Base-by-base conservation (phyloP, 2,888 invertebrate species). In the Itoplectis maculator region DNA sequence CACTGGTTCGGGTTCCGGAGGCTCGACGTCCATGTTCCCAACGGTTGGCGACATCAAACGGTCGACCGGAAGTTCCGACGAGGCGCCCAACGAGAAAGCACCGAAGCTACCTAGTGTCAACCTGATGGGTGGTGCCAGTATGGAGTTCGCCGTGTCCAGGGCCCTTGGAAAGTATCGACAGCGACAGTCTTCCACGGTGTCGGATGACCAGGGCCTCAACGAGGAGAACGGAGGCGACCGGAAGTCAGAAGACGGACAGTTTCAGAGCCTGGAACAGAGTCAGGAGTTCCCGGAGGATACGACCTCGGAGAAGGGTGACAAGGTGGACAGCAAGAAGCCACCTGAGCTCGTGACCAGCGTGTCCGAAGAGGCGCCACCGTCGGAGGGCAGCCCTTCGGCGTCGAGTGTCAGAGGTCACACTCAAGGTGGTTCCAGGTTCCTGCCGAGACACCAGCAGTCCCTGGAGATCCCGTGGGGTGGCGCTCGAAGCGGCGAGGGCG, bases 101-200 rank as follows among this genome's bases (percentile, higher is more conserved):
- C 90, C 93, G 0, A 92, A 93, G 84, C 91, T 94, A 54, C 94
- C 94, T 3, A 94, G 94, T n/a, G 94, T 95, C n/a, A 91, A 93
- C 8, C 88, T 94, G 11, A 90, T 92, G 86, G 94, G 95, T 81
- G 95, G 95, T 20, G 95, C 96, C 15, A 96, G 96, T 9, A 96
- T 97, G 95, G 97, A 97, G 90, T 97, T 97, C 92, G 97, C 97
- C 0, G 97, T 97, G 0, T 97, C 97, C 0, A 93, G 97, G 89
- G 97, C 97, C 0, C 93, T 97, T 29, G 97, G 97, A 29, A 97
- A 96, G 93, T 97, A 97, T 90, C 94, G 97, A 61, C 94, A 96
- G 86, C 94, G 96, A 83, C 96, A 96, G 87, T 96, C 96, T 42
- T 95, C 96, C 15, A 95, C 96, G 18, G 93, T 96, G 66, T 95